Percentiles rank a stretch among this genome's conserved stretches.
These are phyloP conservation scores for Clostera curtula DNA, from an alignment of 2,888 invertebrate species.

Conservation along the genomic window DNA sequence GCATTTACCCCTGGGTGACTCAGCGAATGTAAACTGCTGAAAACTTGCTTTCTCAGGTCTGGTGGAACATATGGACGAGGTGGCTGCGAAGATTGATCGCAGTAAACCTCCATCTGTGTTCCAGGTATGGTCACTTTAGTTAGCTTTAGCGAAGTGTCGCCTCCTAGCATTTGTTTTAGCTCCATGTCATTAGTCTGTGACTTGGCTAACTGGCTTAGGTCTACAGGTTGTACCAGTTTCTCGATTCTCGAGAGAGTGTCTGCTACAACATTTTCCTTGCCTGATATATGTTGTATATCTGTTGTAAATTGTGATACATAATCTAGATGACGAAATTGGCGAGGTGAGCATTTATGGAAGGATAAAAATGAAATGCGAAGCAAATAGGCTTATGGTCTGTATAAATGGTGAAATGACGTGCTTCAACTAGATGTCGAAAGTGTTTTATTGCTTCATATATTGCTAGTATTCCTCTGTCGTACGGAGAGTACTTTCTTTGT, in stretches of 20 bases:
- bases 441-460: conserved; percentile 4
- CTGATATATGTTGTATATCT: conserved; percentile 31
- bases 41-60: background rate
- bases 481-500: conserved; percentile 4
- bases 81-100: background rate
- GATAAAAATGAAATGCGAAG: conserved; percentile 2
- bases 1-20: background rate
- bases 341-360: conserved; percentile 4
- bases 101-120: background rate
- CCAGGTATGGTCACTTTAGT: background rate
- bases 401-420: background rate
- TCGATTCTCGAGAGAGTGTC: conserved; percentile 29
- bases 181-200: background rate
- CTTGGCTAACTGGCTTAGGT: background rate
- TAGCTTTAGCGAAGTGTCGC: background rate
- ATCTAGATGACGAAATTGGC: conserved; percentile 15
- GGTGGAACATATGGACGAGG: background rate
- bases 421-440: conserved; percentile 3
- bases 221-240: conserved; percentile 1
- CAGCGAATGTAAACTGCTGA: background rate
- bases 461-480: conserved; percentile 1
- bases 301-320: conserved; percentile 38
- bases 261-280: conserved; percentile 29
- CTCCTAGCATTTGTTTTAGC: background rate
- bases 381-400: conserved; percentile 5